phyloP scores from a whole-genome alignment of 2,888 invertebrate genomes.

The Brachynemurus nebulosus region DNA sequence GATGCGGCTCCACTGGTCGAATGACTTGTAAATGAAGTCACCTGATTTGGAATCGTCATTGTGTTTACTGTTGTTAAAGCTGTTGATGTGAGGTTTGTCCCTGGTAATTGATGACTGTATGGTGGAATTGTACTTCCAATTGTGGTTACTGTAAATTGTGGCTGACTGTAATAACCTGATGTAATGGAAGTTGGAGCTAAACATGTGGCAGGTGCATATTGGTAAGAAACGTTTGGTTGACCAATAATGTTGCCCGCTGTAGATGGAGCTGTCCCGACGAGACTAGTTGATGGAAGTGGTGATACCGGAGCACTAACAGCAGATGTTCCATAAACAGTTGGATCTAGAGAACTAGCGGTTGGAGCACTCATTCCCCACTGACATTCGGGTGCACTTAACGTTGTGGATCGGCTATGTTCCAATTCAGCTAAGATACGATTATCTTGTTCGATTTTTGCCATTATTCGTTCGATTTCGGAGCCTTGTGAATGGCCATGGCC shows the following conservation, averaged over 20 bases:
- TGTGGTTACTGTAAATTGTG: not conserved
- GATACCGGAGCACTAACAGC: constrained; percentile 10
- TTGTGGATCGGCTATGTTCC: constrained; percentile 67
- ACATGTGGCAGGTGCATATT: constrained; percentile 1
- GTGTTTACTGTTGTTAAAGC: not conserved
- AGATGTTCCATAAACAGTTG: not conserved
- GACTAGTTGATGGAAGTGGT: constrained; percentile 4
- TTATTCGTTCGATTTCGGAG: constrained; percentile 82
- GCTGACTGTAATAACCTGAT: constrained; percentile 5
- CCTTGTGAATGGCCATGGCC: constrained; percentile 26
- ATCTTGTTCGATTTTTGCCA: constrained; percentile 90
- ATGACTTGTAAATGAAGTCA: not conserved
- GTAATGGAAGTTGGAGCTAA: not conserved
- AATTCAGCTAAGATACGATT: constrained; percentile 80
- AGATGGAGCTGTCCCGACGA: not conserved
- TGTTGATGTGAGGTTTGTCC: not conserved
- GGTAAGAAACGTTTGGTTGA: not conserved
- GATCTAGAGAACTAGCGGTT: constrained; percentile 4
- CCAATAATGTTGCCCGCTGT: not conserved
- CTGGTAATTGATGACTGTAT: not conserved
- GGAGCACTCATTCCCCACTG: constrained; percentile 8
- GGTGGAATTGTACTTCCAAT: not conserved
- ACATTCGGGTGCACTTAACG: constrained; percentile 35
- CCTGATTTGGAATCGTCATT: not conserved
- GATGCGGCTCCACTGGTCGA: not conserved